These are phyloP conservation scores for Cetonia aurata DNA, from an alignment of 2,888 invertebrate genomes.

Conservation along the genomic window DNA sequence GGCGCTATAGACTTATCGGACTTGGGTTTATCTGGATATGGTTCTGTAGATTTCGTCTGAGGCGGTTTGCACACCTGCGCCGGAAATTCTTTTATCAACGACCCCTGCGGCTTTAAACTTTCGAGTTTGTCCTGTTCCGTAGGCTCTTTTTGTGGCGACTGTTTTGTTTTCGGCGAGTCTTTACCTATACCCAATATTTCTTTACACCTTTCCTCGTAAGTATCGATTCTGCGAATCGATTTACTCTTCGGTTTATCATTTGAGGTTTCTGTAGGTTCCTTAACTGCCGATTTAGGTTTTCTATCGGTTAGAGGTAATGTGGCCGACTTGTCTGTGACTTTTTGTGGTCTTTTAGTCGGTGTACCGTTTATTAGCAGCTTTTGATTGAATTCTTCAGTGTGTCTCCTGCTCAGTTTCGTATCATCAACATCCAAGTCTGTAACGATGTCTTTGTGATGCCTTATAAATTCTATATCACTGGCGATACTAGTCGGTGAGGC, in stretches of 20 bases:
- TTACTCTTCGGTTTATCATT: constrained; percentile 67
- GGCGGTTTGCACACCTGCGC: constrained; percentile 46
- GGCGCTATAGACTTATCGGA: constrained; percentile 26
- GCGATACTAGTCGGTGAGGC: constrained; percentile 63
- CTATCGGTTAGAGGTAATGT: constrained; percentile 56
- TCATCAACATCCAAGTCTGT: constrained; percentile 62
- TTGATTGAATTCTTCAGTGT: constrained; percentile 45
- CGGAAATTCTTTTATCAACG: constrained; percentile 49
- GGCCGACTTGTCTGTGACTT: constrained; percentile 60
- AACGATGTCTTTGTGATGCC: constrained; percentile 56
- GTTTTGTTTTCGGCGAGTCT: constrained; percentile 49
- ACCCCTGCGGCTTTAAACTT: constrained; percentile 21
- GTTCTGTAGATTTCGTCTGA: constrained; percentile 43
- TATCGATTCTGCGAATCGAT: constrained; percentile 76
- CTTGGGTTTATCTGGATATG: constrained; percentile 40
- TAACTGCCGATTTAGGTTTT: constrained; percentile 60
- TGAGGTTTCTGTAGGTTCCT: constrained; percentile 57
- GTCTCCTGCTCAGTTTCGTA: constrained; percentile 42
- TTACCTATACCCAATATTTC: constrained; percentile 76
- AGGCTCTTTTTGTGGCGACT: constrained; percentile 48
- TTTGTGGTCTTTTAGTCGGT: constrained; percentile 55
- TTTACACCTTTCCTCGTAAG: constrained; percentile 79
- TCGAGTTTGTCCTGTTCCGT: constrained; percentile 50
- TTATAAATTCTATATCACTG: constrained; percentile 69
- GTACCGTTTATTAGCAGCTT: constrained; percentile 56